Evolutionary conservation across 1,140 invertebrate species (phyloP).

Genomic region (Coptotermes formosanus): DNA sequence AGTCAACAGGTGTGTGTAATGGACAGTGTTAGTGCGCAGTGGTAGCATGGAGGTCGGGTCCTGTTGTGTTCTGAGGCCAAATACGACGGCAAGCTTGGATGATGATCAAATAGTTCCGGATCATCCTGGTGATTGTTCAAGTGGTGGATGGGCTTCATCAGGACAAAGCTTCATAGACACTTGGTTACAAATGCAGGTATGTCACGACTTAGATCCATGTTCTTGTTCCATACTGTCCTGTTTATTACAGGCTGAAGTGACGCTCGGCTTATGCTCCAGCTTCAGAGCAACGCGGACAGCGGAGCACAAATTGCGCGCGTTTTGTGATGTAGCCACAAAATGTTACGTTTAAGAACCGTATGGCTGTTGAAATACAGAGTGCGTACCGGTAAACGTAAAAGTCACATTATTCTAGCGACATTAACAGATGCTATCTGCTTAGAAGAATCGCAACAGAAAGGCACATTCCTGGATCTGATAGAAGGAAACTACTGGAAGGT

Average conservation of each 20-base stretch:
- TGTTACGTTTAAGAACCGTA: too few species aligned
- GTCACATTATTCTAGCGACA: too few species aligned
- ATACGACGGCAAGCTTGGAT: not conserved
- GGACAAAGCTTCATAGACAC: constrained; percentile 28
- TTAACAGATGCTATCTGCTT: too few species aligned
- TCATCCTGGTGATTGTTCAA: constrained; percentile 23
- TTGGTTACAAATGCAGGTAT: constrained; percentile 32
- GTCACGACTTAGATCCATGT: not conserved
- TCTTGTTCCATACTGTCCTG: not conserved
- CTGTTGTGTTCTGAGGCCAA: constrained; percentile 26
- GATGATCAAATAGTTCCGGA: constrained; percentile 32
- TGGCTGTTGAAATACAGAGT: too few species aligned
- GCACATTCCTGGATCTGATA: too few species aligned
- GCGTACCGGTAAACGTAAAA: too few species aligned
- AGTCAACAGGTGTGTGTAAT: not conserved
- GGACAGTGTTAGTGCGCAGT: not conserved
- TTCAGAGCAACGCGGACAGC: too few species aligned
- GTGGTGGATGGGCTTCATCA: constrained; percentile 2
- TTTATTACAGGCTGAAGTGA: not conserved
- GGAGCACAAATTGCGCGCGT: too few species aligned
- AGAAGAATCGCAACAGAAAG: too few species aligned
- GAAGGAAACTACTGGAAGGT: too few species aligned
- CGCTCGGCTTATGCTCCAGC: too few species aligned
- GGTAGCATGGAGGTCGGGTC: constrained; percentile 25
- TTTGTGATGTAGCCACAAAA: too few species aligned